Percentiles rank a stretch among this genome's conserved stretches.
These are phyloP conservation scores for Pygoscelis adeliae DNA, from an alignment of 2,113 vertebrate genomes.

Conservation along the genomic window DNA sequence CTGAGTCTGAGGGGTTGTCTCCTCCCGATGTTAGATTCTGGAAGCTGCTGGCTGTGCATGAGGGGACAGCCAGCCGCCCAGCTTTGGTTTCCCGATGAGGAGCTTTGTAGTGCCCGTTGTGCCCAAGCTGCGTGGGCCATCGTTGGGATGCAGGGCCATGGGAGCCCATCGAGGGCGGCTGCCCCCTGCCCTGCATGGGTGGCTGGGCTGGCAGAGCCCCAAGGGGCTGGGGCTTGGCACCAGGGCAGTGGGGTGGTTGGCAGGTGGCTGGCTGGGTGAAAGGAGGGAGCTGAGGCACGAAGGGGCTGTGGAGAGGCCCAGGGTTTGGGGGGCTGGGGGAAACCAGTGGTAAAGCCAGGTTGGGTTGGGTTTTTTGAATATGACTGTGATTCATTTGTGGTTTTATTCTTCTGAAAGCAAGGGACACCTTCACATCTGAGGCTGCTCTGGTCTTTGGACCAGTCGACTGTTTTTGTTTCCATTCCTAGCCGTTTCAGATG, in stretches of 20 bases:
- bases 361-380: background rate
- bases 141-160: rapidly evolving
- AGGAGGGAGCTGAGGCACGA: background rate
- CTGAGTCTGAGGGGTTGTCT: background rate
- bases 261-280: background rate
- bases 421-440: rapidly evolving
- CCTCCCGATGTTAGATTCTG: rapidly evolving
- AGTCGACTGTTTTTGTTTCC: background rate
- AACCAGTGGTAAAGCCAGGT: background rate
- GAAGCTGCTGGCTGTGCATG: background rate
- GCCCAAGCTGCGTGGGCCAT: rapidly evolving
- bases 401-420: background rate
- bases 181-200: background rate
- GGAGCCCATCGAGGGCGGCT: rapidly evolving
- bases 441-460: background rate
- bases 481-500: background rate
- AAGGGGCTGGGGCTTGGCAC: background rate
- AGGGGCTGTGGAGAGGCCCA: background rate
- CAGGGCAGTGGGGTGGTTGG: rapidly evolving
- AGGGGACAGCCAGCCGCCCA: background rate
- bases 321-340: background rate
- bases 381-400: background rate
- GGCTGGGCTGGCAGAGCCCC: background rate
- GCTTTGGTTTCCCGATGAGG: rapidly evolving
- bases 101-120: background rate